A percentile compares a stretch with the other conserved stretches of the same genome.
Conservation (phyloP, 2,113 vertebrate species). For the Corythornis vintsioides region DNA sequence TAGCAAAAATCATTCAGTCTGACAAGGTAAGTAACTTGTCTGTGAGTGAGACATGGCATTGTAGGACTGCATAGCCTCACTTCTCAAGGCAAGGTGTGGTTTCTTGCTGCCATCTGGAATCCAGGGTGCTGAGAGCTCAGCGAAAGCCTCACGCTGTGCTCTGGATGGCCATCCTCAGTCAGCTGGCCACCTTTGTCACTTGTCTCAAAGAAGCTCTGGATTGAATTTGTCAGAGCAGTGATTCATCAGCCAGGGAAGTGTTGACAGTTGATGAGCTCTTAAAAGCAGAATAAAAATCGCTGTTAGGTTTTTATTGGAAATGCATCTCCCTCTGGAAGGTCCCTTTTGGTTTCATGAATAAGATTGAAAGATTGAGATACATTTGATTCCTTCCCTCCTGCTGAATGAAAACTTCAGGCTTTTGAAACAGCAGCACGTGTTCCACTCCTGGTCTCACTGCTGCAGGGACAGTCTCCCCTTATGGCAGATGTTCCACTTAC, state of each 20-base stretch:
- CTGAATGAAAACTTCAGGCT: background rate
- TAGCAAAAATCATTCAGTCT: background rate
- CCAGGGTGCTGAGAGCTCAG: background rate
- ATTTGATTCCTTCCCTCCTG: background rate
- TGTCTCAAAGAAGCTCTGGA: background rate
- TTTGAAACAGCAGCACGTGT: background rate
- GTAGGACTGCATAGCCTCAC: background rate
- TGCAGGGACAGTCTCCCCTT: background rate
- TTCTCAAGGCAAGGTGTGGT: background rate
- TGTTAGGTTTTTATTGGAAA: constrained; percentile 22
- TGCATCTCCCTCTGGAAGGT: background rate
- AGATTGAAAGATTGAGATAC: background rate
- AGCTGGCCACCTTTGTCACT: constrained; percentile 21
- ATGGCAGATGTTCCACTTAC: background rate
- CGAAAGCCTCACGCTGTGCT: background rate
- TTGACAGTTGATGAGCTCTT: constrained; percentile 25
- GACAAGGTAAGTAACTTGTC: constrained; percentile 7
- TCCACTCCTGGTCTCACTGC: background rate
- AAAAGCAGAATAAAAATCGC: constrained; percentile 26
- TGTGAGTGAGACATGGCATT: background rate
- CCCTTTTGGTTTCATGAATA: background rate
- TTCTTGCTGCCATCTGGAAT: background rate
- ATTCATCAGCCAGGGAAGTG: constrained; percentile 47
- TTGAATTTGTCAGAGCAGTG: constrained; percentile 48
- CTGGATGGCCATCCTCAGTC: background rate